A percentile compares a stretch with the other conserved stretches of the same genome.
Evolutionary conservation across 2,113 vertebrate genomes (phyloP).

Genomic region (Thermophis baileyi): DNA sequence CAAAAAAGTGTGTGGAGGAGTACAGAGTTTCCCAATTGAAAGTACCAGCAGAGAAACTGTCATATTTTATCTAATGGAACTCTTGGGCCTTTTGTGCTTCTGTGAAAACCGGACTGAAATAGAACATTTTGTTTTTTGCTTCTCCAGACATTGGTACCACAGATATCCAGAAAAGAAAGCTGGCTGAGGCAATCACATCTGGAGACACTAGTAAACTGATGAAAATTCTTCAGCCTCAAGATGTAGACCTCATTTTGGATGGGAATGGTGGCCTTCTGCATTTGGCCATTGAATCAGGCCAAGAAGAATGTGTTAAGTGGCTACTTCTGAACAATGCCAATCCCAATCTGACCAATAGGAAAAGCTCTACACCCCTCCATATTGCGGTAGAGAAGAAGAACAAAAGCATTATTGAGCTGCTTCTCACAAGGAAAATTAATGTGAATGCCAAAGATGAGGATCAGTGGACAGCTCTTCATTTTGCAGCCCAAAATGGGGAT

Average conservation of each 20-base stretch:
- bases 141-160: conserved; percentile 78
- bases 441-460: conserved; percentile 93
- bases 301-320: conserved; percentile 95
- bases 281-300: conserved; percentile 80
- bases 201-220: conserved; percentile 91
- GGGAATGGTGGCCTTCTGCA: conserved; percentile 86
- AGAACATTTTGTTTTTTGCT: background rate
- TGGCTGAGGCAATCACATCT: conserved; percentile 84
- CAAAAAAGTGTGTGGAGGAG: background rate
- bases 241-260: conserved; percentile 88
- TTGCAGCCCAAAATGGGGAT: conserved; percentile 88
- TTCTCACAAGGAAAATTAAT: conserved; percentile 86
- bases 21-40: background rate
- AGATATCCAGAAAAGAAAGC: conserved; percentile 88
- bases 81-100: background rate
- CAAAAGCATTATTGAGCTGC: conserved; percentile 83
- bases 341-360: conserved; percentile 81
- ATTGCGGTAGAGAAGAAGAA: conserved; percentile 83
- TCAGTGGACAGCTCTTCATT: conserved; percentile 94
- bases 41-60: background rate
- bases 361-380: conserved; percentile 87
- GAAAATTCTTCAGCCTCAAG: conserved; percentile 99
- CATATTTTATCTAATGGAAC: background rate
- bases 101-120: fast-evolving
- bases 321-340: conserved; percentile 90